Base-by-base conservation (phyloP, 2,888 invertebrate species). In the Deilephila elpenor region DNA sequence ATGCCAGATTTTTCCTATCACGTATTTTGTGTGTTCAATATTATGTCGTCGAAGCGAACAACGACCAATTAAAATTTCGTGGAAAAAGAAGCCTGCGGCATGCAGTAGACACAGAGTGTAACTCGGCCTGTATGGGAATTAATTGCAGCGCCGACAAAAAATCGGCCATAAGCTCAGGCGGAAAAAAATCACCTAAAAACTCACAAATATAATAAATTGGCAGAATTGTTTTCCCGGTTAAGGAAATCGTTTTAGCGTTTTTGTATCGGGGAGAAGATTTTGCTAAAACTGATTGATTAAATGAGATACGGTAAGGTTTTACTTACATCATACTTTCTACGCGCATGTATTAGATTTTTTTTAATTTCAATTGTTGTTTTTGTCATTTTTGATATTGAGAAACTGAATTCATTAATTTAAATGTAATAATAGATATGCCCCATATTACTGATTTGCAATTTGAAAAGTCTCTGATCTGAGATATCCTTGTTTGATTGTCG, bases 51-150 rank as follows among this genome's bases (percentile, higher is more conserved):
- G 6, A 51, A 6, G 25, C 17, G 51, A 62, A 67, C 51, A 67
- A 44, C 51, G 37, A 25, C 44, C 34, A 62, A 32, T 72, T 72
- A 62, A 53, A 62, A 62, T 53, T 62, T 37, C 25, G 44, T 20
- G 53, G 29, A 51, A 67, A 67, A 67, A 67, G 37, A 51, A 44
- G 25, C 20, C 51, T 51, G 44, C 64, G n/a, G 67, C 67, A 25
- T 51, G 51, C 67, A 51, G 51, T 44, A 67, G 44, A 44, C 44
- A 67, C 44, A 67, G 29, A 25, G 67, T 67, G 51, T 44, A 25
- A 29, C 44, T 67, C 37, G 51, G 3, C 51, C 67, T 67, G 67
- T 17, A 67, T 5, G 51, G 14, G 51, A 51, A 67, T 67, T 67
- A 67, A 51, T 67, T 67, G 67, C 44, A 25, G 14, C 51, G 25